phyloP scores from a whole-genome alignment of 2,113 vertebrate species.

The Gasterosteus aculeatus region DNA sequence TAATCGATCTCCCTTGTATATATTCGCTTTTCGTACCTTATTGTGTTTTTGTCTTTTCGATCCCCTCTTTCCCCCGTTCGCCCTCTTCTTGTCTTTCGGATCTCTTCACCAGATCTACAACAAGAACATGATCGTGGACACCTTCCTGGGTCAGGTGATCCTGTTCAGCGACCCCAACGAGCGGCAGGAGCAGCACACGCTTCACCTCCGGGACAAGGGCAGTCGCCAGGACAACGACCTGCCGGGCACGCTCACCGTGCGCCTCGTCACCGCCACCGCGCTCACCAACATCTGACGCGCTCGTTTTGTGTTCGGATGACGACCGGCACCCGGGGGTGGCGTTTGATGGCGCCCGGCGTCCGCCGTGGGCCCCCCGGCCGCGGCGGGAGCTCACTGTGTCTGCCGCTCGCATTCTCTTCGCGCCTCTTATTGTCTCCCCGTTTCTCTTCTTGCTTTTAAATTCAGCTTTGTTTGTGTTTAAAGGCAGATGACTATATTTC shows the following conservation, averaged over 20 bases:
- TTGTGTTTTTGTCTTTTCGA: conserved; percentile 25
- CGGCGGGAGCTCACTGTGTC: conserved; percentile 31
- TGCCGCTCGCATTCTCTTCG: conserved; percentile 18
- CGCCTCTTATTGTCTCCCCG: conserved; percentile 5
- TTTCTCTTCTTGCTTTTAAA: neutral
- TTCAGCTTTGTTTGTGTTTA: conserved; percentile 3
- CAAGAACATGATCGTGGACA: conserved; percentile 90
- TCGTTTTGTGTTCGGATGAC: neutral
- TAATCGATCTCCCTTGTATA: neutral
- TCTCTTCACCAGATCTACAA: conserved; percentile 80
- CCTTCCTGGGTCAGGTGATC: conserved; percentile 94
- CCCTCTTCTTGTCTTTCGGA: neutral
- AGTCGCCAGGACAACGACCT: conserved; percentile 87
- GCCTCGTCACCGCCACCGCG: conserved; percentile 85
- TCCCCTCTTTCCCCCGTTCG: neutral
- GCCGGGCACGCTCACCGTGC: conserved; percentile 87
- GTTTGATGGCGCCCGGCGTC: neutral
- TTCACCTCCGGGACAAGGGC: conserved; percentile 90
- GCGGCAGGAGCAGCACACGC: conserved; percentile 88
- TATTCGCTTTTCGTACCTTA: conserved; percentile 18
- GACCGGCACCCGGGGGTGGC: conserved; percentile 5
- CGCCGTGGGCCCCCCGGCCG: neutral
- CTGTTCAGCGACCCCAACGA: conserved; percentile 87
- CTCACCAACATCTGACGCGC: conserved; percentile 86
- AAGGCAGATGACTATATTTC: conserved; percentile 7